phyloP scores from a whole-genome alignment of 2,797 vertebrate genomes.

The Scomberomorus guttatus region DNA sequence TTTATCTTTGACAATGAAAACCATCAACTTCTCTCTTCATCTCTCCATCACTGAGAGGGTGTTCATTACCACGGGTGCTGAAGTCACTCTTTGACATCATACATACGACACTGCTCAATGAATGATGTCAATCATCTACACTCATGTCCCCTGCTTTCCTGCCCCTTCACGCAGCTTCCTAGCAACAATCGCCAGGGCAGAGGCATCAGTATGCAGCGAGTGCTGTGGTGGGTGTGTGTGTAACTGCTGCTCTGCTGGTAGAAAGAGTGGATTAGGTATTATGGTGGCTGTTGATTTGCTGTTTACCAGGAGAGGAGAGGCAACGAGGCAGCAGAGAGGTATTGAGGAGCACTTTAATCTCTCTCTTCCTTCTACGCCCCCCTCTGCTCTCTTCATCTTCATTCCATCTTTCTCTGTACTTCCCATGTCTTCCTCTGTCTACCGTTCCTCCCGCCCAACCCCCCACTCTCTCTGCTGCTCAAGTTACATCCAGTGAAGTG shows the following conservation, averaged over 20 bases:
- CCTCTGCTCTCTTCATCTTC: conserved; percentile 39
- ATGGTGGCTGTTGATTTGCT: conserved; percentile 57
- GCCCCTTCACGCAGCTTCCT: conserved; percentile 43
- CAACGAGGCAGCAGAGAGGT: conserved; percentile 22
- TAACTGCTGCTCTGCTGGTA: conserved; percentile 41
- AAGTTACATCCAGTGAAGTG: conserved; percentile 38
- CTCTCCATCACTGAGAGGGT: not conserved
- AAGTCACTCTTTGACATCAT: conserved; percentile 30
- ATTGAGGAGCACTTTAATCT: conserved; percentile 40
- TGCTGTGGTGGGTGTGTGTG: conserved; percentile 36
- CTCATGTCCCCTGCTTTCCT: conserved; percentile 12
- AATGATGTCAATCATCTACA: conserved; percentile 44
- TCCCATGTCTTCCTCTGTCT: conserved; percentile 21
- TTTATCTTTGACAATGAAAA: not conserved
- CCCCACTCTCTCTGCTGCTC: conserved; percentile 1
- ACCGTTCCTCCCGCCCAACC: not conserved
- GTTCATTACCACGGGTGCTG: conserved; percentile 1
- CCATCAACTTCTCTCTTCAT: not conserved
- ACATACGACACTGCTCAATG: not conserved
- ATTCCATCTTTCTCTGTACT: conserved; percentile 32
- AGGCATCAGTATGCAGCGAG: conserved; percentile 65
- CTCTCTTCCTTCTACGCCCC: conserved; percentile 24
- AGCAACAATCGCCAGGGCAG: conserved; percentile 70
- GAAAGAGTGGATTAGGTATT: conserved; percentile 58
- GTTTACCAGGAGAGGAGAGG: conserved; percentile 59